Base-by-base conservation (phyloP, 2,113 vertebrate genomes). In the Phylloscopus trochiloides region DNA sequence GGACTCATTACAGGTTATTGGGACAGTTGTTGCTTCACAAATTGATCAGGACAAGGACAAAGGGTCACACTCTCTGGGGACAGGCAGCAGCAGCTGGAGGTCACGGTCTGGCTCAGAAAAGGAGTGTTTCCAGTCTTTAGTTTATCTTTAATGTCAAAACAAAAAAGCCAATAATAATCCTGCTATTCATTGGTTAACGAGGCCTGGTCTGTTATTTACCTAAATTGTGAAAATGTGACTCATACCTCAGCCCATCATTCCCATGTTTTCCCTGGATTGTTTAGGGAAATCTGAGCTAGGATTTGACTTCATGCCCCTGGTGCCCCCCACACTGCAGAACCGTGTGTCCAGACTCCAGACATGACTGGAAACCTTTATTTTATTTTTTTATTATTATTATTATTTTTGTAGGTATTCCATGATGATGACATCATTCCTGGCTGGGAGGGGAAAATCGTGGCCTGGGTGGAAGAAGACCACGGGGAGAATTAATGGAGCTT, bases 371-470 rank as follows among this genome's bases (percentile, higher is more conserved):
- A 88, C 22, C 19, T 15, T 19, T 6, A 17, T 38, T 66, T 50
- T 59, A 9, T 10, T 8, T 34, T 15, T 7, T 18, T n/a, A n/a
- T n/a, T n/a, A n/a, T 31, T 12, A 4, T 22, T 48, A 34, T 43
- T 5, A 7, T 26, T 22, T 3, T 12, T 26, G 57, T 32, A 99
- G 99, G 98, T 99, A 32, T 99, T 99, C 96, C 98, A 99, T 43
- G 99, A 99, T 83, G 99, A 98, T 57, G 99, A 99, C 36, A 96
- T 99, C 45, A 98, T 99, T 88, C 99, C 99, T 65, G 99, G 99
- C 73, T 99, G 99, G 99, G 99, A 99, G 94, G 99, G 99, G 32
- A 99, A 99, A 98, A 99, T 99, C 38, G 99, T 99, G 93, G 99
- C 99, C 55, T 99, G 99, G 99, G 98, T 99, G 59, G 99, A 99